Conservation (phyloP, 2,113 vertebrate species). For the Catagonus wagneri region DNA sequence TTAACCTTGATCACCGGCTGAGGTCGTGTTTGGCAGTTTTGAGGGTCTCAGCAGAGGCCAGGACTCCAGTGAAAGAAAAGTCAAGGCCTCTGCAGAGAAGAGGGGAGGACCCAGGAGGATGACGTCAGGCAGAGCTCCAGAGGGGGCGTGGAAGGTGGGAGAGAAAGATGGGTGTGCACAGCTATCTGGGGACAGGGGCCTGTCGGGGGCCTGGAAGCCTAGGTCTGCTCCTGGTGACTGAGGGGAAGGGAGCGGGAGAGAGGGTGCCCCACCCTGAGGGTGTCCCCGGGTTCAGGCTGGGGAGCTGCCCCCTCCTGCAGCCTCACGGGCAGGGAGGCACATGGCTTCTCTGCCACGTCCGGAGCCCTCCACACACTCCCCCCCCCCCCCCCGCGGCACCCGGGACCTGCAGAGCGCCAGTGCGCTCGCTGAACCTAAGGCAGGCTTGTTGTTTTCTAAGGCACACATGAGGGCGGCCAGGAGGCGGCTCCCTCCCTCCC, state of each 20-base stretch:
- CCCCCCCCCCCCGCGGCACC: background rate
- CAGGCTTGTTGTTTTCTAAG: background rate
- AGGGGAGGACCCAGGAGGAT: background rate
- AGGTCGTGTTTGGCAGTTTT: background rate
- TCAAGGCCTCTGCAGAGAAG: background rate
- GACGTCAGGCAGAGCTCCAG: too few relatives aligned
- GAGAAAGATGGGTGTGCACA: background rate
- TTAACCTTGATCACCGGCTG: background rate
- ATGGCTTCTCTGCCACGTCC: background rate
- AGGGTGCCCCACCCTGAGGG: too few relatives aligned
- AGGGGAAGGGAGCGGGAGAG: background rate
- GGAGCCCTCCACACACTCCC: background rate
- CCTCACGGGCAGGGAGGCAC: background rate
- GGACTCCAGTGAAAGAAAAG: background rate
- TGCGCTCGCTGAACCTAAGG: background rate
- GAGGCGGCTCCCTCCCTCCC: background rate
- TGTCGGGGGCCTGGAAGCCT: background rate
- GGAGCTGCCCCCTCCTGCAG: background rate
- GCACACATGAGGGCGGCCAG: background rate
- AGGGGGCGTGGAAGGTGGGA: background rate
- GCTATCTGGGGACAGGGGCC: too few relatives aligned
- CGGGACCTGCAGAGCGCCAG: too few relatives aligned
- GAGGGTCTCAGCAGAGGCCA: background rate
- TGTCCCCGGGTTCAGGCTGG: background rate
- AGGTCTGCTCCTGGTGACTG: background rate